Conservation (phyloP, 2,797 vertebrate species). For the Antennarius maculatus region DNA sequence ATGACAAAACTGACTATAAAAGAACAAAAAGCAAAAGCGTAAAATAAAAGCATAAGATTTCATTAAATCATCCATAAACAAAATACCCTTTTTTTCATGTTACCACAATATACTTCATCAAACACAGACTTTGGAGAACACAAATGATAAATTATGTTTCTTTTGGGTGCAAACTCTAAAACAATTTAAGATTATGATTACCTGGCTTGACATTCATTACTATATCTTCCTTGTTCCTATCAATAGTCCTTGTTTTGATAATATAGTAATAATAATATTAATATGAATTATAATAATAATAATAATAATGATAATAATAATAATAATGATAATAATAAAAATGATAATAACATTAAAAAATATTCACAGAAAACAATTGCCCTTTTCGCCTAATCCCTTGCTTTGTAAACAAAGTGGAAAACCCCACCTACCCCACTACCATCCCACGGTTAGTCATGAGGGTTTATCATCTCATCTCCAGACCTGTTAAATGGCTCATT, state of each 20-base stretch:
- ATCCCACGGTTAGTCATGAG: conserved; percentile 47
- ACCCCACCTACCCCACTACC: conserved; percentile 33
- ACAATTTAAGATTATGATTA: conserved; percentile 23
- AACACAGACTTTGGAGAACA: conserved; percentile 43
- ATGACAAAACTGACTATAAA: conserved; percentile 15
- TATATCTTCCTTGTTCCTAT: conserved; percentile 28
- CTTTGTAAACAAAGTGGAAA: conserved; percentile 75
- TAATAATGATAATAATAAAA: conserved; percentile 36
- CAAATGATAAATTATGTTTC: conserved; percentile 40
- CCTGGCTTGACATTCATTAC: conserved; percentile 38
- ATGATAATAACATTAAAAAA: conserved; percentile 35
- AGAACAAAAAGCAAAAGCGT: conserved; percentile 39
- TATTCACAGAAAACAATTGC: conserved; percentile 44
- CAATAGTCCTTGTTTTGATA: conserved; percentile 38
- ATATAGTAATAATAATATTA: conserved; percentile 11
- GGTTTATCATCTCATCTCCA: conserved; percentile 52
- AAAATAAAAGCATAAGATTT: conserved; percentile 60
- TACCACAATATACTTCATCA: conserved; percentile 55
- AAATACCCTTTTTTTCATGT: conserved; percentile 40
- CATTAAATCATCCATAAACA: conserved; percentile 36
- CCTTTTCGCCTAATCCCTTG: conserved; percentile 46
- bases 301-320: conserved; percentile 14
- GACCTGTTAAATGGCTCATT: conserved; percentile 47
- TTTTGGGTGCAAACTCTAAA: conserved; percentile 29
- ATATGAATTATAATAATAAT: too few species aligned